A percentile compares a stretch with the other conserved stretches of the same genome.
Conservation (phyloP, 2,797 vertebrate species). For the Falco biarmicus region DNA sequence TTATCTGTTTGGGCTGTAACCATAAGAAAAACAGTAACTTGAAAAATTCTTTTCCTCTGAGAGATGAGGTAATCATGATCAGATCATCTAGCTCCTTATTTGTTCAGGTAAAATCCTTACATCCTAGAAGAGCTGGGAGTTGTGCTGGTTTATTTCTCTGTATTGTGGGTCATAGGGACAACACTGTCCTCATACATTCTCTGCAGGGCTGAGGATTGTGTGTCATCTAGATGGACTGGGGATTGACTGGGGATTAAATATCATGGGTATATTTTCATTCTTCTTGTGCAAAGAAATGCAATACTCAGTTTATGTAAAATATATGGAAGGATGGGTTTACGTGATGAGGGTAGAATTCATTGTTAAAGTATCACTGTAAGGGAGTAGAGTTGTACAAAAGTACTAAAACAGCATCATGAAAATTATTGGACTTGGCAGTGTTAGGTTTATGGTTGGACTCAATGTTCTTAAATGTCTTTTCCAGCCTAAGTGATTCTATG, state of each 20-base stretch:
- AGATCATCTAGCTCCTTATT: neutral
- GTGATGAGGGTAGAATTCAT: neutral
- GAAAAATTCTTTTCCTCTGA: neutral
- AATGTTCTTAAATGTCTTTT: neutral
- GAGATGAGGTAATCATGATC: neutral
- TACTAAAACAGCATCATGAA: neutral
- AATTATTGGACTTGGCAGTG: neutral
- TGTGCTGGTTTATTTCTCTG: neutral
- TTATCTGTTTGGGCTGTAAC: neutral
- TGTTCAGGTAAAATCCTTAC: neutral
- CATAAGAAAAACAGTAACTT: neutral
- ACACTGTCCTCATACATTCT: accelerated
- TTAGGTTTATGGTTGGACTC: neutral
- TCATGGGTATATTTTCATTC: neutral
- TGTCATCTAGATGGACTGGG: neutral
- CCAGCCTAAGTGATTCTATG: neutral
- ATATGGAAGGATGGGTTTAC: neutral
- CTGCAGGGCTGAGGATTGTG: neutral
- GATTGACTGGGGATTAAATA: neutral
- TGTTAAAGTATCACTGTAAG: neutral
- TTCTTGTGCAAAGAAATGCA: neutral
- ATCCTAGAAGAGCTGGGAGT: neutral
- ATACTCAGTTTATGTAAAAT: neutral
- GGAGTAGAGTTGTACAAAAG: neutral
- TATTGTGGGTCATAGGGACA: neutral